phyloP scores from a whole-genome alignment of 2,888 invertebrate species.

The Noctua janthe region DNA sequence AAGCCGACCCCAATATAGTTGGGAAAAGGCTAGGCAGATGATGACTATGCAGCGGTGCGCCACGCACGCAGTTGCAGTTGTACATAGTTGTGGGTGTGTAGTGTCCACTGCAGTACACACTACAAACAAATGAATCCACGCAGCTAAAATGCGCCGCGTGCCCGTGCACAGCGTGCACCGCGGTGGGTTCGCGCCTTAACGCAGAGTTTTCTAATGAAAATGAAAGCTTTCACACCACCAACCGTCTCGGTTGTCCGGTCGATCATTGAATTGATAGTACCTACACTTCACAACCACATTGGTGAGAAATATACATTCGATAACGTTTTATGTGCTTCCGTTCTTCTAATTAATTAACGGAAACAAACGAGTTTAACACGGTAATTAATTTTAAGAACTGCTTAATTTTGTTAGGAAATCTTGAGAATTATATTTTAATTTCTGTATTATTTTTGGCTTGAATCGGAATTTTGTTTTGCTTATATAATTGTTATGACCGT shows the following conservation, averaged over 20 bases:
- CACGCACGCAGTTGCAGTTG: too few relatives aligned
- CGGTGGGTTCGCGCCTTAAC: too few relatives aligned
- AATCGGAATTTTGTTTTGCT: neutral
- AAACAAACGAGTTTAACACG: constrained; percentile 40
- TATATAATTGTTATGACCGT: neutral
- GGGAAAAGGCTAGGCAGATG: too few relatives aligned
- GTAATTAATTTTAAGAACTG: constrained; percentile 46
- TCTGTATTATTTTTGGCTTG: neutral
- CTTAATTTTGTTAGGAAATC: neutral
- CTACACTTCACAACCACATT: constrained; percentile 1
- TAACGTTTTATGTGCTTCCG: constrained; percentile 41
- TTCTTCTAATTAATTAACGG: constrained; percentile 43
- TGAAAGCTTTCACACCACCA: constrained; percentile 32
- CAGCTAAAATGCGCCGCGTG: too few relatives aligned
- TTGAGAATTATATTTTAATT: neutral
- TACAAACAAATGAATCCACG: too few relatives aligned
- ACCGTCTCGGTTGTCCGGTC: neutral
- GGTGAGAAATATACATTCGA: constrained; percentile 27
- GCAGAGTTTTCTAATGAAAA: constrained; percentile 17
- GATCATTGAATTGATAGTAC: constrained; percentile 7
- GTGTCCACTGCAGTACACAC: too few relatives aligned
- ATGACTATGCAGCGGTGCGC: too few relatives aligned
- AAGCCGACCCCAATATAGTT: too few relatives aligned
- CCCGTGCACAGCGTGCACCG: too few relatives aligned
- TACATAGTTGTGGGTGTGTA: too few relatives aligned